These are phyloP conservation scores for Gymnodraco acuticeps DNA, from an alignment of 2,797 vertebrate species.

Conservation along the genomic window DNA sequence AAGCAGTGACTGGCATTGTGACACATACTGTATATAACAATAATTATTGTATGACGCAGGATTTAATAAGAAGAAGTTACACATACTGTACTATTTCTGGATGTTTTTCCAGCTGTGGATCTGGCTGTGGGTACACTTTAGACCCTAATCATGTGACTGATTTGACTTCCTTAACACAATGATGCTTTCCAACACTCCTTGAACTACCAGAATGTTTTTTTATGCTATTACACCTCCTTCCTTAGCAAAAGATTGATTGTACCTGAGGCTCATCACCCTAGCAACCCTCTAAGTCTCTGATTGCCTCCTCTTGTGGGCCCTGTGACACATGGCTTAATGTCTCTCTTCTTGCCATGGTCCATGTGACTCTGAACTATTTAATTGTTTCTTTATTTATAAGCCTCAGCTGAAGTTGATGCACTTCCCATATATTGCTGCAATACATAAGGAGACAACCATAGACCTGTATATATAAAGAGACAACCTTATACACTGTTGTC, in stretches of 20 bases:
- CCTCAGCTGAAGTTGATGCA: background rate
- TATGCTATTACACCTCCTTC: background rate
- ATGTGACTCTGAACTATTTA: background rate
- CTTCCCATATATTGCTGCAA: background rate
- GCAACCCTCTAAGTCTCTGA: slow-evolving; percentile 7
- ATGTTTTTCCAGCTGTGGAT: background rate
- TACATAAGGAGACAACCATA: background rate
- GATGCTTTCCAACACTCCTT: background rate
- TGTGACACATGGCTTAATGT: slow-evolving; percentile 15
- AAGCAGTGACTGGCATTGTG: background rate
- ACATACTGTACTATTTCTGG: background rate
- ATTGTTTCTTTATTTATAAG: background rate
- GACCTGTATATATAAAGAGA: too few relatives aligned
- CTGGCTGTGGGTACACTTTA: background rate
- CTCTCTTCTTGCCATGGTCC: slow-evolving; percentile 3
- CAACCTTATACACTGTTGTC: too few relatives aligned
- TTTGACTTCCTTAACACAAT: slow-evolving; percentile 3
- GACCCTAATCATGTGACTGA: background rate
- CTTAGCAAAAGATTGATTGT: slow-evolving; percentile 14
- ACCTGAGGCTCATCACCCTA: background rate
- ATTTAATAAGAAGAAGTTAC: background rate
- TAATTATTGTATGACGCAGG: background rate
- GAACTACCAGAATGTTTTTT: background rate
- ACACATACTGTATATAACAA: background rate
- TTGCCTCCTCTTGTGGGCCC: slow-evolving; percentile 9